phyloP scores from a whole-genome alignment of 2,797 vertebrate species.

The Tinamus major region DNA sequence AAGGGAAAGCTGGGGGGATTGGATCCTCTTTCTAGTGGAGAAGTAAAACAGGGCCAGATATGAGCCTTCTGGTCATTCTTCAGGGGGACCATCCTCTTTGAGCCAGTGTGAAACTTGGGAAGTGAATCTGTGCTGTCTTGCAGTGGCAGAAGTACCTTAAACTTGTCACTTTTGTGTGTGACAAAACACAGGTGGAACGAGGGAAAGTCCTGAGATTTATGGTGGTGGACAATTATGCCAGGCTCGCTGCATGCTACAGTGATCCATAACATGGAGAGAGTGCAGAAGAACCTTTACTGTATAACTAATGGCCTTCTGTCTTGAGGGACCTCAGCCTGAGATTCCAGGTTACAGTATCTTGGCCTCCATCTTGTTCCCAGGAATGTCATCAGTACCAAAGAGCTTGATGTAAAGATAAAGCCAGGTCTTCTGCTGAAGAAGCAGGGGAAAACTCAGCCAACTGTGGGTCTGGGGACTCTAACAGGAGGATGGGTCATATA shows the following conservation, averaged over 20 bases:
- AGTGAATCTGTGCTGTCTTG: neutral
- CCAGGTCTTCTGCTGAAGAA: neutral
- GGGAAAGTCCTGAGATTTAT: neutral
- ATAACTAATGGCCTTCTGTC: neutral
- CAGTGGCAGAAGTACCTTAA: neutral
- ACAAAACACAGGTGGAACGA: neutral
- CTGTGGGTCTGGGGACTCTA: neutral
- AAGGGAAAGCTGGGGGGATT: neutral
- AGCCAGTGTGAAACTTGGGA: neutral
- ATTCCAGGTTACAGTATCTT: too few relatives aligned
- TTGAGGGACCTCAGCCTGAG: neutral
- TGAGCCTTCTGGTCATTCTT: neutral
- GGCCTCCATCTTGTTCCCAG: neutral
- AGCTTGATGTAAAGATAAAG: neutral
- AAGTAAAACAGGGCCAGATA: conserved; percentile 60
- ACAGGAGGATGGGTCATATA: neutral
- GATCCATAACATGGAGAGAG: neutral
- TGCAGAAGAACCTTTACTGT: neutral
- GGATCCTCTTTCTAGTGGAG: conserved; percentile 27
- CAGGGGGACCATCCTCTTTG: neutral
- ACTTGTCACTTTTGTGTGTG: neutral
- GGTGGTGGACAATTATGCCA: neutral
- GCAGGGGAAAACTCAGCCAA: neutral
- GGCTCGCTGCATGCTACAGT: neutral
- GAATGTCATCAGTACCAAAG: neutral